Evolutionary conservation across 2,888 invertebrate species (phyloP), one percentile per base, ranked within the genome.

Genomic region (Ischnus inquisitorius): DNA sequence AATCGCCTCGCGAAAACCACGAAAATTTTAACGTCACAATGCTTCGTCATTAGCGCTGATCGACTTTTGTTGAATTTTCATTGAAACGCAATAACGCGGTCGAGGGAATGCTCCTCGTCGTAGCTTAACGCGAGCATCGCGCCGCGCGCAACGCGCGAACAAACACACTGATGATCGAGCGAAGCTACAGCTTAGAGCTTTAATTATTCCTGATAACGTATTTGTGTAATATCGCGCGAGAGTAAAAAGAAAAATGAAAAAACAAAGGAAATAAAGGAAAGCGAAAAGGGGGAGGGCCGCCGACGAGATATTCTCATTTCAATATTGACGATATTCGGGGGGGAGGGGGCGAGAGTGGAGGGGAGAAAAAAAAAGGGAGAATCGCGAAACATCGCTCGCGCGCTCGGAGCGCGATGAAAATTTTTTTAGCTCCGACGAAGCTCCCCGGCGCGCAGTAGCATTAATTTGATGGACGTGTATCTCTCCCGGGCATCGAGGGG

Each of bases 381-480:
- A 75, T 75, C 60, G 34, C 39, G 28, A 62, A 75, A 62, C 43
- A 51, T 22, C 14, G 3, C 39, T 19, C 34, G 4, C 34, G 34
- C 34, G 34, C 34, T 34, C 14, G 48, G 34, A 39, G 16, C 8
- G 28, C 28, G 28, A 46, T 12, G 54, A 76, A 64, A 71, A 60
- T 79, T 71, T 62, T 25, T 75, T 41, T 51, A 25, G 16, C 43
- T 28, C 60, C 12, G 64, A 19, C 69, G 34, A 34, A 54, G 75
- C 75, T 65, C 78, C 43, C 43, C 16, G 71, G 72, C 79, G 76
- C 69, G 25, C 48, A 16, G 22, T 75, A 46, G 69, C 81, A 78
- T 74, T 84, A 81, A 84, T 81, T 81, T 84, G 84, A 84, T 81
- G 75, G 75, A 84, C 69, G 69, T 48, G 41, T 60, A 75, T 84